A percentile compares a stretch with the other conserved stretches of the same genome.
Evolutionary conservation across 1,140 invertebrate genomes (phyloP).

Genomic region (Bombus soroeensis): DNA sequence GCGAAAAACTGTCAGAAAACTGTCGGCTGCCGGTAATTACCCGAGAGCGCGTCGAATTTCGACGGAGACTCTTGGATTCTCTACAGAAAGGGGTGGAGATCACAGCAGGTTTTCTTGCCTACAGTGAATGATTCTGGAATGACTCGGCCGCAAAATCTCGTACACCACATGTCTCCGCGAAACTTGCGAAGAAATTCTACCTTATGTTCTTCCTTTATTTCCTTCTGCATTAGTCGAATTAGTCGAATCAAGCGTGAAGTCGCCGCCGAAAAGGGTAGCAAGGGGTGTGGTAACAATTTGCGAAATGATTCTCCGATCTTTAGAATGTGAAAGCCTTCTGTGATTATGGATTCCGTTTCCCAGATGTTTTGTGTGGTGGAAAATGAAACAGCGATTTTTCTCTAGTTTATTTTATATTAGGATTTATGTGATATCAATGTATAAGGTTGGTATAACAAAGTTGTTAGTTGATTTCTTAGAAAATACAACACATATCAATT

Average conservation of each 20-base stretch:
- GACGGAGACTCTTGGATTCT: slow-evolving; percentile 19
- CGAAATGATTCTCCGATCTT: slow-evolving; percentile 70
- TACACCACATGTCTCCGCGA: slow-evolving; percentile 57
- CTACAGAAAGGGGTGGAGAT: slow-evolving; percentile 63
- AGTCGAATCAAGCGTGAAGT: slow-evolving; percentile 72
- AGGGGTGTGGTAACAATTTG: slow-evolving; percentile 78
- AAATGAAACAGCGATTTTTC: background rate
- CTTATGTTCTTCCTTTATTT: background rate
- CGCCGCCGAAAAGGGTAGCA: slow-evolving; percentile 64
- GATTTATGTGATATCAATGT: too few relatives aligned
- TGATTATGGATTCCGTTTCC: slow-evolving; percentile 55
- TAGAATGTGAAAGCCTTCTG: slow-evolving; percentile 4
- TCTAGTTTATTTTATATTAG: background rate
- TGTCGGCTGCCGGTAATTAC: slow-evolving; percentile 46
- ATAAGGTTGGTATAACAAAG: too few relatives aligned
- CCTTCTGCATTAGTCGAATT: slow-evolving; percentile 64
- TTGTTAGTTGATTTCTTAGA: too few relatives aligned
- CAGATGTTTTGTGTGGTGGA: slow-evolving; percentile 66
- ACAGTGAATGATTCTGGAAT: slow-evolving; percentile 40
- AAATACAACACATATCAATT: too few relatives aligned
- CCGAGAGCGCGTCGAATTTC: slow-evolving; percentile 58
- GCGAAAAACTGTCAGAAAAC: slow-evolving; percentile 50
- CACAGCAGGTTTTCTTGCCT: slow-evolving; percentile 15
- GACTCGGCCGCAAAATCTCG: slow-evolving; percentile 52
- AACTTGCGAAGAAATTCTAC: slow-evolving; percentile 21